These are phyloP conservation scores for Perithous albicinctus DNA, from an alignment of 2,888 invertebrate species.

Conservation along the genomic window DNA sequence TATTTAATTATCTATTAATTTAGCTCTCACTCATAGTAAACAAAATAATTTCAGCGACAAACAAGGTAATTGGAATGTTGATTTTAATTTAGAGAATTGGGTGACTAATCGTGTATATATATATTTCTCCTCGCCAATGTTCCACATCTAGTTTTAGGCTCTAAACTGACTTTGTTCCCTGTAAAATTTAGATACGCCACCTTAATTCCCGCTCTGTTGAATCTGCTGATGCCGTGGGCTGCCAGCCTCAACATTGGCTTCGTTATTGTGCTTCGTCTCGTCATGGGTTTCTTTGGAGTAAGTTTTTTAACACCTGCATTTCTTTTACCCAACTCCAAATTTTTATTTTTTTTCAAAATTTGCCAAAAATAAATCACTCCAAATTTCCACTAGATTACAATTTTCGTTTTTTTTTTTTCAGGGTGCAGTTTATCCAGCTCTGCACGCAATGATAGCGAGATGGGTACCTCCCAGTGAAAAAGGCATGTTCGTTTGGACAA, in stretches of 20 bases:
- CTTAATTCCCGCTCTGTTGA: constrained; percentile 81
- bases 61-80: background rate
- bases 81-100: background rate
- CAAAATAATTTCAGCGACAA: background rate
- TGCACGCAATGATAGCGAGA: constrained; percentile 89
- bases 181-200: constrained; percentile 79
- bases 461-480: constrained; percentile 92
- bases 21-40: background rate
- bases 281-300: constrained; percentile 83
- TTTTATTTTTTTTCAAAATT: too few species aligned
- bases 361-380: too few species aligned
- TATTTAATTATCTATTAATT: background rate
- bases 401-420: constrained; percentile 69
- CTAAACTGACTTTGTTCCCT: constrained; percentile 47
- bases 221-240: constrained; percentile 82
- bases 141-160: background rate
- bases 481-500: constrained; percentile 90
- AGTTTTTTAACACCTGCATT: constrained; percentile 71
- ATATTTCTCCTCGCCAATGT: constrained; percentile 25
- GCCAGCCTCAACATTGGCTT: constrained; percentile 76
- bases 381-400: background rate
- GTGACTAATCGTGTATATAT: constrained; percentile 12
- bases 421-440: constrained; percentile 89
- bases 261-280: constrained; percentile 79
- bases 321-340: too few species aligned